Evolutionary conservation across 2,888 invertebrate genomes (phyloP).

Genomic region (Oscheius sp.): DNA sequence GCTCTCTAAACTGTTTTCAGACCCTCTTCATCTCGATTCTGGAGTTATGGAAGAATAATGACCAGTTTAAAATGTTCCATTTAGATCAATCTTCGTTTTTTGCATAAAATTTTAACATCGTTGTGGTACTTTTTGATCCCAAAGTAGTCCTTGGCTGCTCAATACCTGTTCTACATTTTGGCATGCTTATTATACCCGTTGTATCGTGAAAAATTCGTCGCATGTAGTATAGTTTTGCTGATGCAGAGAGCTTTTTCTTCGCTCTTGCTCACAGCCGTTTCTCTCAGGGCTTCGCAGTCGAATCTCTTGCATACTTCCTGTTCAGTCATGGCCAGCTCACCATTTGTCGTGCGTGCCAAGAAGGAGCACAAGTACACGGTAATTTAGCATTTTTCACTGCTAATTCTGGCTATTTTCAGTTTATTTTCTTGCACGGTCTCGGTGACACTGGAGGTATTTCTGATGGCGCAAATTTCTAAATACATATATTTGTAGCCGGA

Average conservation of each 20-base stretch:
- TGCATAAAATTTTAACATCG: conserved; percentile 21
- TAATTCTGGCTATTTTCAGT: conserved; percentile 41
- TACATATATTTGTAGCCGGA: conserved; percentile 48
- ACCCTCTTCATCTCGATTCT: conserved; percentile 33
- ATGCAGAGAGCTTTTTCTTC: conserved; percentile 16
- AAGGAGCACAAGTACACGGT: conserved; percentile 44
- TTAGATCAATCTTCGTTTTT: conserved; percentile 49
- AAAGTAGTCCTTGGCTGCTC: background rate
- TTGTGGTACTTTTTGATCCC: background rate
- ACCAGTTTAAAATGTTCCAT: conserved; percentile 38
- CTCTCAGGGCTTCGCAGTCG: conserved; percentile 1
- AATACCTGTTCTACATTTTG: background rate
- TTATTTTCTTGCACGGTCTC: conserved; percentile 72
- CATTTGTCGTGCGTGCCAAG: conserved; percentile 40
- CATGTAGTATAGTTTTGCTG: conserved; percentile 3
- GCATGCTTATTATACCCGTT: background rate
- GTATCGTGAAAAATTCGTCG: background rate
- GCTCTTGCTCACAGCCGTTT: conserved; percentile 22
- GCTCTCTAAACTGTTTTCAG: conserved; percentile 28
- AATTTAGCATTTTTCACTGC: background rate
- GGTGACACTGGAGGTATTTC: conserved; percentile 66
- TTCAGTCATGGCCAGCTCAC: conserved; percentile 28
- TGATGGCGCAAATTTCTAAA: no score
- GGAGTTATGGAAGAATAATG: conserved; percentile 33
- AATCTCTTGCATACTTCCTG: conserved; percentile 1